Evolutionary conservation across 2,113 vertebrate genomes (phyloP).

Genomic region (Canis aureus): DNA sequence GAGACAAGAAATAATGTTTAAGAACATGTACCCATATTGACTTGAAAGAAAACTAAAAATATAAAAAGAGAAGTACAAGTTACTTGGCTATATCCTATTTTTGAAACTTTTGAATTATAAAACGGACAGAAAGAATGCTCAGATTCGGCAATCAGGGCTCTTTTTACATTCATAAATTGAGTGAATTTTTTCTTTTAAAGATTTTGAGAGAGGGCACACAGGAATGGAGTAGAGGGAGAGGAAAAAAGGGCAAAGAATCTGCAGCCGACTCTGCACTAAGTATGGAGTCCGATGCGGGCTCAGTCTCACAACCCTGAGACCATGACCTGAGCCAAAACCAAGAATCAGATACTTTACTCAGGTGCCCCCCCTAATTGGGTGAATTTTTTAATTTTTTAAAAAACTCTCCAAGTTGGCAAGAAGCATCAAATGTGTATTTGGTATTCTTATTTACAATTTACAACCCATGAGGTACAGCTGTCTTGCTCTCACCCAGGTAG

Average conservation of each 20-base stretch:
- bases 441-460: not conserved
- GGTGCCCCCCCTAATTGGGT: not conserved
- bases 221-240: not conserved
- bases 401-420: not conserved
- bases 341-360: not conserved
- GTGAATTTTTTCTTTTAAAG: not conserved
- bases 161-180: not conserved
- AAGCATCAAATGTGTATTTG: not conserved
- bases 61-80: constrained; percentile 11
- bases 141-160: not conserved
- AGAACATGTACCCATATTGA: not conserved
- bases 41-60: constrained; percentile 50
- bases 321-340: not conserved
- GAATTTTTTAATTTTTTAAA: not conserved
- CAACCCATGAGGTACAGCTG: not conserved
- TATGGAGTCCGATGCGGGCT: not conserved
- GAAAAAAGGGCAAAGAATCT: not conserved
- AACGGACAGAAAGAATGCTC: constrained; percentile 16
- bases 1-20: not conserved
- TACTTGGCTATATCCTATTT: constrained; percentile 5
- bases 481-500: not conserved
- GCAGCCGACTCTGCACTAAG: not conserved
- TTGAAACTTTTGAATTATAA: constrained; percentile 45
- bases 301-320: not conserved
- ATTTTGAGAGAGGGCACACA: not conserved